Base-by-base conservation (phyloP, 2,113 vertebrate species). In the Acrocephalus kingi region DNA sequence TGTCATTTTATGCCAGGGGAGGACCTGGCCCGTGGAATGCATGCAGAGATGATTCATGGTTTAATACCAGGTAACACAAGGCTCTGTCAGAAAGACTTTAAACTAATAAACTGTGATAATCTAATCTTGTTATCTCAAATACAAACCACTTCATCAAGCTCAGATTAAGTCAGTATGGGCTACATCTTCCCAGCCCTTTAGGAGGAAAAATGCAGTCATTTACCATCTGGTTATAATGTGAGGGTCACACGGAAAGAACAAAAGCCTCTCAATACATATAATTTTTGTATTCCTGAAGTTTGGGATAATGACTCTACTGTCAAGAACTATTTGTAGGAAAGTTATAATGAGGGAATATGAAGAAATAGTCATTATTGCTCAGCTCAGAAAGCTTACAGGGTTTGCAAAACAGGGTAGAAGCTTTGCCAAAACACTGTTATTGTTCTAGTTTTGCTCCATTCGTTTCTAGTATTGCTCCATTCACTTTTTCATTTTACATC, bases 81-180 rank as follows among this genome's bases (percentile, higher is more conserved):
- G 69, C 86, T 90, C 88, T 95, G 96, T 94, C 96, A 95, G 80
- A 94, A 94, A 95, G 87, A 83, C 96, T 95, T 95, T 96, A 96
- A 97, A 96, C 87, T 94, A 96, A 96, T 96, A 94, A 95, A 89
- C 95, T 96, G 90, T 30, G 11, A 96, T 97, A 96, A 97, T 96
- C 94, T 94, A 94, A 94, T 96, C 95, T 96, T 90, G 69, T 91
- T 97, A 93, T 95, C 95, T 96, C 89, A 82, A 89, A 95, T 55
- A 84, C 95, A 94, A 96, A 94, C 96, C 96, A 96, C 95, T 97
- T 97, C 93, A 96, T 96, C 96, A 97, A 23, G 73, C 92, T 89
- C 84, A 96, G 96, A 96, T 97, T 96, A 96, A 97, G 95, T 89
- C 93, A 96, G 90, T 87, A 96, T 96, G 94, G 94, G 78, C 84